Percentiles rank a stretch among this genome's conserved stretches.
Conservation (phyloP, 2,888 invertebrate species). For the Phengaris arion region DNA sequence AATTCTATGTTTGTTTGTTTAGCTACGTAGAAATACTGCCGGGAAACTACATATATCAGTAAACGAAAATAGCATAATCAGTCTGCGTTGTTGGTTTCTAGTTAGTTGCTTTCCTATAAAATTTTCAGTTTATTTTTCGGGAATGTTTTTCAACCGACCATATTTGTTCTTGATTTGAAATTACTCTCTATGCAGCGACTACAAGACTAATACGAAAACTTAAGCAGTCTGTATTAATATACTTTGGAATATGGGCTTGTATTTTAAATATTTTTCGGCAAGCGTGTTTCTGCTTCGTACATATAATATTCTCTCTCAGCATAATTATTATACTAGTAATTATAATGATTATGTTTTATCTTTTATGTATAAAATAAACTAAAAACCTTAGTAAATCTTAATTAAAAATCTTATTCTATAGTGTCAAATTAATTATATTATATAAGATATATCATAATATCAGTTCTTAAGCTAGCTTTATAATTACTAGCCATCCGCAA, state of each 20-base stretch:
- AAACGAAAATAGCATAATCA: slow-evolving; percentile 7
- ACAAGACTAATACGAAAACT: not conserved
- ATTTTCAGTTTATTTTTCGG: not conserved
- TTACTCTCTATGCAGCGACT: not conserved
- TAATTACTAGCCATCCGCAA: too few species aligned
- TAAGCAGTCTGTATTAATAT: not conserved
- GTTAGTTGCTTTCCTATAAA: not conserved
- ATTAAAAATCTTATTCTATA: too few species aligned
- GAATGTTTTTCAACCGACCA: not conserved
- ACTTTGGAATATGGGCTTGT: not conserved
- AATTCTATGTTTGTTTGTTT: not conserved
- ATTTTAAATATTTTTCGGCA: not conserved
- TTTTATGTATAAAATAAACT: too few species aligned
- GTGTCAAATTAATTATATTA: too few species aligned
- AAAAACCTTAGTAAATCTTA: too few species aligned
- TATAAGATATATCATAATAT: too few species aligned
- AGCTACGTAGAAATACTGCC: not conserved
- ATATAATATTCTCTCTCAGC: too few species aligned
- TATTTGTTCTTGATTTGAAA: slow-evolving; percentile 15
- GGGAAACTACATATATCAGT: not conserved
- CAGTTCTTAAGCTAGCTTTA: too few species aligned
- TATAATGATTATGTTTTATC: too few species aligned
- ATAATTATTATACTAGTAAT: too few species aligned
- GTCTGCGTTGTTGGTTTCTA: not conserved
- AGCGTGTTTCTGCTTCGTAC: not conserved